phyloP scores from a whole-genome alignment of 2,888 invertebrate genomes.

The Pammene fasciana region DNA sequence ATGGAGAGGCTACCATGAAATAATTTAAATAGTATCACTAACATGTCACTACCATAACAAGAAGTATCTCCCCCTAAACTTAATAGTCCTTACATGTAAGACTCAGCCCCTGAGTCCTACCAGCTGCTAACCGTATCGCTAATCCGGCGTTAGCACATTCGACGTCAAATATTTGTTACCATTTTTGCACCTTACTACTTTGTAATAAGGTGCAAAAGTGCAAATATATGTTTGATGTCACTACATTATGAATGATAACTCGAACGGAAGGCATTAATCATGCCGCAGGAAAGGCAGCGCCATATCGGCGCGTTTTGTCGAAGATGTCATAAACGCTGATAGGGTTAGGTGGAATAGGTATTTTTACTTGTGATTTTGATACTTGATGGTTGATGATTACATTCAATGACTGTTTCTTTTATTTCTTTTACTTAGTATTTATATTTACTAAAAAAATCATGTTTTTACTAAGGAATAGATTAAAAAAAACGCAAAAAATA shows the following conservation, averaged over 20 bases:
- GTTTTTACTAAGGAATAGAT: too few relatives aligned
- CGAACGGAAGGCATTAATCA: conserved; percentile 76
- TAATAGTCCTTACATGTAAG: neutral
- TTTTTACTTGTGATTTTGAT: conserved; percentile 7
- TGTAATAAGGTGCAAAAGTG: too few relatives aligned
- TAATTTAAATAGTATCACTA: too few relatives aligned
- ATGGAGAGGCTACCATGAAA: too few relatives aligned
- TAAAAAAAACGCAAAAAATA: too few relatives aligned
- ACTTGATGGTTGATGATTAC: neutral
- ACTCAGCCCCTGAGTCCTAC: conserved; percentile 3
- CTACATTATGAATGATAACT: conserved; percentile 58
- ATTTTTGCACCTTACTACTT: too few relatives aligned
- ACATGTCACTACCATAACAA: too few relatives aligned
- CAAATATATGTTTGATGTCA: too few relatives aligned
- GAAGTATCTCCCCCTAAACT: too few relatives aligned
- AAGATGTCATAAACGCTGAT: conserved; percentile 47
- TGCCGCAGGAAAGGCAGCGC: conserved; percentile 62
- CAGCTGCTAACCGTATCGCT: conserved; percentile 37
- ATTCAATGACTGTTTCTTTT: neutral
- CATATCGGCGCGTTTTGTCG: conserved; percentile 50
- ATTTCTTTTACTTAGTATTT: too few relatives aligned
- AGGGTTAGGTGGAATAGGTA: conserved; percentile 13
- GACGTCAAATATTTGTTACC: too few relatives aligned
- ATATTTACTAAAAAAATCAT: too few relatives aligned
- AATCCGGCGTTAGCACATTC: conserved; percentile 21